phyloP scores from a whole-genome alignment of 1,140 invertebrate genomes.

The Saccostrea echinata region DNA sequence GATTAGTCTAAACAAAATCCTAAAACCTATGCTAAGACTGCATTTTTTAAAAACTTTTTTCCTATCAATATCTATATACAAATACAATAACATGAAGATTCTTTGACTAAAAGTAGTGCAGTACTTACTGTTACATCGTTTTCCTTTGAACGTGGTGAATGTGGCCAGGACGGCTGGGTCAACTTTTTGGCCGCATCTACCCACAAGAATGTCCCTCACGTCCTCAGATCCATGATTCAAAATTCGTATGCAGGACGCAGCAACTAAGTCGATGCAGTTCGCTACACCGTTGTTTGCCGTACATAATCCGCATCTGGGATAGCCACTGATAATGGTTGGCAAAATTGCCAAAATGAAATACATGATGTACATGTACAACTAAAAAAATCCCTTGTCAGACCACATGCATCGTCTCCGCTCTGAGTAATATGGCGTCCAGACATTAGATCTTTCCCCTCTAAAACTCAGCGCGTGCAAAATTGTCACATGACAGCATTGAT shows the following conservation, averaged over 20 bases:
- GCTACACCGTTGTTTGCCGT: conserved; percentile 10
- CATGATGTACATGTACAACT: not conserved
- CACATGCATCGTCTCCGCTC: not conserved
- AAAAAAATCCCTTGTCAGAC: conserved; percentile 10
- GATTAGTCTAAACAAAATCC: too few species aligned
- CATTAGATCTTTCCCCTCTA: not conserved
- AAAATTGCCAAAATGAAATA: conserved; percentile 18
- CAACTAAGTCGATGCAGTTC: not conserved
- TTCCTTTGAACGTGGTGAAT: not conserved
- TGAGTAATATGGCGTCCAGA: conserved; percentile 19
- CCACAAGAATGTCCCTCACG: conserved; percentile 13
- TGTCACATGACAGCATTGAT: conserved; percentile 9
- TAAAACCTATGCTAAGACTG: not conserved
- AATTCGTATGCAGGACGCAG: not conserved
- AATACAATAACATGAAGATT: not conserved
- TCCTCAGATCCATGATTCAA: not conserved
- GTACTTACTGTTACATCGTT: too few species aligned
- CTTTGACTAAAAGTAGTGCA: conserved; percentile 10
- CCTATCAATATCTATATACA: conserved; percentile 21
- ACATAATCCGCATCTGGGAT: conserved; percentile 7
- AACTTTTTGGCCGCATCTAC: conserved; percentile 21
- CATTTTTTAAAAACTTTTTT: not conserved
- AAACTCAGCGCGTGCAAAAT: conserved; percentile 13
- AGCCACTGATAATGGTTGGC: not conserved
- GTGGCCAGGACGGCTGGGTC: not conserved